Evolutionary conservation across 1,140 invertebrate species (phyloP).

Genomic region (Tetragonula clypearis): DNA sequence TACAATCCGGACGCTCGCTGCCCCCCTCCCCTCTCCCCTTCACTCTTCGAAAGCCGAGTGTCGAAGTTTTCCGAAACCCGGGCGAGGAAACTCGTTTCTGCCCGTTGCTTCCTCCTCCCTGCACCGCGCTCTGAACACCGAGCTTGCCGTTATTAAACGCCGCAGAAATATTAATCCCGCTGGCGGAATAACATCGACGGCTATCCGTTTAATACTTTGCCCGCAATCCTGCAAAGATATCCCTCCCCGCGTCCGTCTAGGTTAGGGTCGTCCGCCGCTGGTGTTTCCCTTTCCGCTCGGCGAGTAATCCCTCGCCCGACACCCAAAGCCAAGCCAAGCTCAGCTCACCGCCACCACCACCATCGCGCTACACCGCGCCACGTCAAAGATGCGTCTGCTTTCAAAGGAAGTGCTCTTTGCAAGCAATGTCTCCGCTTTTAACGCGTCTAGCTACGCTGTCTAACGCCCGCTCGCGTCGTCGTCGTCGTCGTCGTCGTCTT

Average conservation of each 20-base stretch:
- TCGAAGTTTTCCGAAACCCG: background rate
- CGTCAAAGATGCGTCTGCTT: slow-evolving; percentile 47
- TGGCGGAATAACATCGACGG: slow-evolving; percentile 11
- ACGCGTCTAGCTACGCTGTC: slow-evolving; percentile 1
- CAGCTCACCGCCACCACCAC: no score
- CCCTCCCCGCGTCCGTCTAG: background rate
- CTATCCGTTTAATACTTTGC: slow-evolving; percentile 37
- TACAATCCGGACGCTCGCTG: background rate
- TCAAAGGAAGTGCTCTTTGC: slow-evolving; percentile 57
- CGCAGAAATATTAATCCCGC: slow-evolving; percentile 31
- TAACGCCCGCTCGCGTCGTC: background rate
- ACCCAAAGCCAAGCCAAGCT: no score
- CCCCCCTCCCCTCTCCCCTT: no score
- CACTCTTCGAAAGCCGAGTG: no score
- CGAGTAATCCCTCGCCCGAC: slow-evolving; percentile 22
- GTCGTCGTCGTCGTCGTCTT: background rate
- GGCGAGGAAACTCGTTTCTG: no score
- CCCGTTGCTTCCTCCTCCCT: no score
- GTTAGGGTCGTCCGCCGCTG: background rate
- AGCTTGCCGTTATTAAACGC: slow-evolving; percentile 27
- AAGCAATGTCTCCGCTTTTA: slow-evolving; percentile 36
- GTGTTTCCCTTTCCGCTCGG: slow-evolving; percentile 25
- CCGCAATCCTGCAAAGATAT: slow-evolving; percentile 28
- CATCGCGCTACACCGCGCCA: background rate
- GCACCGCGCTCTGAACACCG: no score